phyloP scores from a whole-genome alignment of 2,113 vertebrate genomes.

The Syrrhaptes paradoxus region DNA sequence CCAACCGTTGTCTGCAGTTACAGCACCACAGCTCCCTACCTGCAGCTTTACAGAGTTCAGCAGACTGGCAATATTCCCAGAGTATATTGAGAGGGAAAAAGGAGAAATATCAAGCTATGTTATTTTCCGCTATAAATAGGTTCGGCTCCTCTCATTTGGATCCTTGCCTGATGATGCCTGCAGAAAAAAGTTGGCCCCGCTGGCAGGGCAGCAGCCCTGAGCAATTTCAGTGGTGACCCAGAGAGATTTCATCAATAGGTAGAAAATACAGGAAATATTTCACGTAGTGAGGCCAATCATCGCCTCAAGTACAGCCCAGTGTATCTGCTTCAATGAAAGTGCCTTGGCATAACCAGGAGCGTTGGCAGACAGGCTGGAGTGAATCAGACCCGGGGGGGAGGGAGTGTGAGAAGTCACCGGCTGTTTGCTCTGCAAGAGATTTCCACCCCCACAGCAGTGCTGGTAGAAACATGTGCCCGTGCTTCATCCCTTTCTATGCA shows the following conservation, averaged over 20 bases:
- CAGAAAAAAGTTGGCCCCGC: not conserved
- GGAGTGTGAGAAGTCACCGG: constrained; percentile 7
- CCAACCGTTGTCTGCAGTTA: not conserved
- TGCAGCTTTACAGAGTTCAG: not conserved
- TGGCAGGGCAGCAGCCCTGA: not conserved
- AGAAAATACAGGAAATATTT: not conserved
- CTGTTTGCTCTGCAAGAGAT: constrained; percentile 51
- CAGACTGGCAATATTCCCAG: not conserved
- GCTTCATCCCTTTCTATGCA: not conserved
- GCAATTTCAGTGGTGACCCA: not conserved
- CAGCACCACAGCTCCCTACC: not conserved
- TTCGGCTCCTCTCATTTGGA: not conserved
- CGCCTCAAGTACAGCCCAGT: not conserved
- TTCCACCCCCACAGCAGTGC: constrained; percentile 47
- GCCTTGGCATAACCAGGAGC: not conserved
- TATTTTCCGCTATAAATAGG: constrained; percentile 12
- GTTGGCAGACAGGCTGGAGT: constrained; percentile 37
- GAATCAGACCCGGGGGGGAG: constrained; percentile 6
- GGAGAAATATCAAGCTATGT: not conserved
- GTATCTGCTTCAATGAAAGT: not conserved
- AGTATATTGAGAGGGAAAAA: not conserved
- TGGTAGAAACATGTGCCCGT: not conserved
- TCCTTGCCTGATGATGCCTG: not conserved
- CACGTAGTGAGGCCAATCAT: rapidly evolving
- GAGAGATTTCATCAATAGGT: not conserved